Percentiles rank a stretch among this genome's conserved stretches.
phyloP scores from a whole-genome alignment of 2,113 vertebrate species.

The Erythrocercus mccallii region DNA sequence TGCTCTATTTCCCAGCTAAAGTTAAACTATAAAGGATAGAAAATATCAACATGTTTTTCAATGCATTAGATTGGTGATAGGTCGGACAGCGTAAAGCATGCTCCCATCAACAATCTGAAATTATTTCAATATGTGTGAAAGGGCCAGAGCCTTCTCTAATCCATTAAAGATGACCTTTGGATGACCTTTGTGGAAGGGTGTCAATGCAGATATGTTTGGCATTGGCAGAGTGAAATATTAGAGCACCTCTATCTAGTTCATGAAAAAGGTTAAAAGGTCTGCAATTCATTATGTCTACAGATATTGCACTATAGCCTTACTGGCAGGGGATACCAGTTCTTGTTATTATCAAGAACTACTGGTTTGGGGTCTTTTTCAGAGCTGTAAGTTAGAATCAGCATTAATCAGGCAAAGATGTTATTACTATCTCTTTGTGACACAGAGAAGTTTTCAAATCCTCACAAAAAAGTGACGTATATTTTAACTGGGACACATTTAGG shows the following conservation, averaged over 20 bases:
- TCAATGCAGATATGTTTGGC: background rate
- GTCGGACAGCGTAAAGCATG: background rate
- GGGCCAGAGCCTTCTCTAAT: background rate
- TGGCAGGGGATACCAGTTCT: background rate
- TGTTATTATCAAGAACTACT: background rate
- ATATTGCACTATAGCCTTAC: background rate
- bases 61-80: background rate
- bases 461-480: accelerated
- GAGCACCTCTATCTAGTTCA: background rate
- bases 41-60: background rate
- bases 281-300: background rate
- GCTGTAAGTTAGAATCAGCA: background rate
- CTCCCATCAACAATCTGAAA: background rate
- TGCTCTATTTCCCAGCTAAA: background rate
- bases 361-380: background rate
- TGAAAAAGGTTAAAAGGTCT: background rate
- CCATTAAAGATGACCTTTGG: too few species aligned
- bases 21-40: background rate
- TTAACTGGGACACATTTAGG: background rate
- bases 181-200: background rate
- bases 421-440: background rate
- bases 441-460: background rate
- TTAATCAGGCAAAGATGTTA: background rate
- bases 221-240: background rate
- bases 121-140: background rate